Percentiles rank a stretch among this genome's conserved stretches.
Conservation (phyloP, 1,140 invertebrate genomes). For the Pinna nobilis region DNA sequence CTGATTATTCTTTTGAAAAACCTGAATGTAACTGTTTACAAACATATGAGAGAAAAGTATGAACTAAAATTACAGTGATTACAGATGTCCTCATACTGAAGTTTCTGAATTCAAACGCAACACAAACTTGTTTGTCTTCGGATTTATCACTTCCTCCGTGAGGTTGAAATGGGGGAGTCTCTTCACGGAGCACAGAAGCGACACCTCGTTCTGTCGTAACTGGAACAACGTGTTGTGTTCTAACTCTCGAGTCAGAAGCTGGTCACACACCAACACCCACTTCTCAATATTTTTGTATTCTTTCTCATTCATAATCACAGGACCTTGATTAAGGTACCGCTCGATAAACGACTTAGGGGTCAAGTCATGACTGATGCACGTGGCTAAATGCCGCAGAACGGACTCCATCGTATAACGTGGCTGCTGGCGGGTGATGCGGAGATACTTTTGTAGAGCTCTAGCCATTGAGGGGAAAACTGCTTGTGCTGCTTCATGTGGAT, state of each 20-base stretch:
- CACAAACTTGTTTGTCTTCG: conserved; percentile 96
- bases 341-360: conserved; percentile 95
- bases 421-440: conserved; percentile 95
- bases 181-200: conserved; percentile 89
- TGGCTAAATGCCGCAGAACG: conserved; percentile 89
- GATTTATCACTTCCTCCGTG: conserved; percentile 94
- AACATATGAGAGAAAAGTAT: too few relatives aligned
- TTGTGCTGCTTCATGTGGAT: conserved; percentile 95
- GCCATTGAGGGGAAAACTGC: conserved; percentile 98
- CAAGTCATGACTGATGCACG: conserved; percentile 93
- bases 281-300: conserved; percentile 75
- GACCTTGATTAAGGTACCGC: conserved; percentile 75
- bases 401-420: conserved; percentile 95
- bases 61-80: too few relatives aligned
- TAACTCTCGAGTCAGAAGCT: conserved; percentile 87
- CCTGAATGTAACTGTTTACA: too few relatives aligned
- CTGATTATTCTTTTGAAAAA: too few relatives aligned
- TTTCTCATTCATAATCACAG: conserved; percentile 69
- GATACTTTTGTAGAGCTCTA: conserved; percentile 95
- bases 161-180: conserved; percentile 94
- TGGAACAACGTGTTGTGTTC: conserved; percentile 89
- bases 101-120: conserved; percentile 96
- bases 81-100: conserved; percentile 83
- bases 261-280: conserved; percentile 95
- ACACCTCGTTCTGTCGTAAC: conserved; percentile 94